These are phyloP conservation scores for Neoaliturus tenellus DNA, from an alignment of 2,888 invertebrate species.

Conservation along the genomic window DNA sequence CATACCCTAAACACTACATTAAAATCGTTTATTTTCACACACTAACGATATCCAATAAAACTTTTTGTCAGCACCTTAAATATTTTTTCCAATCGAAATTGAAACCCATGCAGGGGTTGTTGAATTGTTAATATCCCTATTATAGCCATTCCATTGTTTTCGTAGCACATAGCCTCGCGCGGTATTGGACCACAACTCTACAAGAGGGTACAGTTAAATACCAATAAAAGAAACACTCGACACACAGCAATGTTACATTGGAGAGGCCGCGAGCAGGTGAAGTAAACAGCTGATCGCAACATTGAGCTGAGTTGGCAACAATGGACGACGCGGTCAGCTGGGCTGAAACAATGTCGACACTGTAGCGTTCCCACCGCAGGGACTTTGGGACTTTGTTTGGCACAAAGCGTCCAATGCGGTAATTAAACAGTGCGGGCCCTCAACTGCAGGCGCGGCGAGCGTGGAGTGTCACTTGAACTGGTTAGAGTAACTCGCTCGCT, in stretches of 20 bases:
- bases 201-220: constrained; percentile 6
- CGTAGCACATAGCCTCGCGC: neutral
- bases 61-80: too few relatives aligned
- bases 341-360: constrained; percentile 39
- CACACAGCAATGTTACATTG: constrained; percentile 12
- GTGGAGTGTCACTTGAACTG: neutral
- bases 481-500: too few relatives aligned
- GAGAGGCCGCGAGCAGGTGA: neutral
- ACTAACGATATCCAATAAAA: too few relatives aligned
- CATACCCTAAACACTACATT: too few relatives aligned
- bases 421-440: constrained; percentile 10
- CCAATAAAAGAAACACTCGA: neutral
- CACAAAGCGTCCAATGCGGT: constrained; percentile 9
- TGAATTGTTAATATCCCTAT: neutral
- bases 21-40: too few relatives aligned
- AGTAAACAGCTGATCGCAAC: neutral
- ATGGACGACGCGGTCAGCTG: constrained; percentile 35
- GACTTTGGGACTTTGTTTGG: constrained; percentile 44
- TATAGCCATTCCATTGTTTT: neutral
- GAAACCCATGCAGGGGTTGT: neutral
- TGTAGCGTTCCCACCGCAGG: constrained; percentile 39
- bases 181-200: neutral
- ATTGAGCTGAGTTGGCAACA: neutral
- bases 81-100: neutral
- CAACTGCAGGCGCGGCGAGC: constrained; percentile 2